Evolutionary conservation across 2,113 vertebrate genomes (phyloP).

Genomic region (Zonotrichia leucophrys): DNA sequence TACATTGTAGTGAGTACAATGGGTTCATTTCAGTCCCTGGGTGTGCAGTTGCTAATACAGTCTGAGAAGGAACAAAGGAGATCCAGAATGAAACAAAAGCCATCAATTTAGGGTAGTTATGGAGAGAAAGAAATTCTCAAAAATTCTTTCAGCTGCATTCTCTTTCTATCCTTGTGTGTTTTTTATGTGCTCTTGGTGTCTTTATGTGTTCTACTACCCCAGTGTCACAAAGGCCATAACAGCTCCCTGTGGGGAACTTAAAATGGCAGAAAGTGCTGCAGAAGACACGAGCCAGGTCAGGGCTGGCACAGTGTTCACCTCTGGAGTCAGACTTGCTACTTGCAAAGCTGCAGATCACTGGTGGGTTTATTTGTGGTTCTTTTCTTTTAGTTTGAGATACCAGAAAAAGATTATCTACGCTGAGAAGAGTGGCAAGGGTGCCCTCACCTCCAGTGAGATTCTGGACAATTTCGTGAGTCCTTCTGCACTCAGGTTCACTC

Average conservation of each 20-base stretch:
- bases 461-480: neutral
- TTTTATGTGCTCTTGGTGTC: neutral
- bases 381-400: neutral
- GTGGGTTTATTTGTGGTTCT: neutral
- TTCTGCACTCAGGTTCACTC: neutral
- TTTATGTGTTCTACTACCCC: neutral
- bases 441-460: neutral
- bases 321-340: neutral
- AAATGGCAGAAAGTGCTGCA: neutral
- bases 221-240: neutral
- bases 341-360: neutral
- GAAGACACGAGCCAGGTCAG: neutral
- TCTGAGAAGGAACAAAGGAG: neutral
- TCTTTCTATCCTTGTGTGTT: accelerated
- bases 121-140: neutral
- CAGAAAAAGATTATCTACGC: neutral
- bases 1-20: neutral
- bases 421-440: neutral
- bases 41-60: neutral
- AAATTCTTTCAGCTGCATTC: neutral
- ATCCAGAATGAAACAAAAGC: neutral
- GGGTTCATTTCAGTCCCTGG: neutral
- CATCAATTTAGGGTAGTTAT: neutral
- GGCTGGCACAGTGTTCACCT: neutral
- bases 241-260: neutral